Conservation (phyloP, 2,113 vertebrate species). For the Barbus barbus region DNA sequence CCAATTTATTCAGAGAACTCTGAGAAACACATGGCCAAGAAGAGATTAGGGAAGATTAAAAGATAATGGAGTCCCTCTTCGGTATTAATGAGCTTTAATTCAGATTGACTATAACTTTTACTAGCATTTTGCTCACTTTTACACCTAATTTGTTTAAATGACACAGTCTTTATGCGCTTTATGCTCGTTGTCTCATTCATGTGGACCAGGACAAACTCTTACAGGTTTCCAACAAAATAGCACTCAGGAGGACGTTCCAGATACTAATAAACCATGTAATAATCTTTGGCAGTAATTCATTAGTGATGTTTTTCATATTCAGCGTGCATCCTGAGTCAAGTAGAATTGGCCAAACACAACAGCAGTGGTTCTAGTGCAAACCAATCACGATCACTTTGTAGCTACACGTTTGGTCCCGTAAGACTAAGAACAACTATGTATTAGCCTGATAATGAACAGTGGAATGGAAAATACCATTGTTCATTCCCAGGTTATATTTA, state of each 20-base stretch:
- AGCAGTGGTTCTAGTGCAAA: too few relatives aligned
- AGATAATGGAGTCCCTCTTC: slow-evolving; percentile 25
- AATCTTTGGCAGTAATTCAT: too few relatives aligned
- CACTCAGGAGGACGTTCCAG: background rate
- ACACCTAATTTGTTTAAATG: slow-evolving; percentile 3
- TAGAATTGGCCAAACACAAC: too few relatives aligned
- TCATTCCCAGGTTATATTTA: too few relatives aligned
- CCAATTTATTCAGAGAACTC: slow-evolving; percentile 18
- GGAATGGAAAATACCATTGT: too few relatives aligned
- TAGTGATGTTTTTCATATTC: too few relatives aligned
- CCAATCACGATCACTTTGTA: too few relatives aligned
- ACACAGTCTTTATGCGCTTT: background rate
- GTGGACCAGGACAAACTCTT: background rate
- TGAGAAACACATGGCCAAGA: background rate
- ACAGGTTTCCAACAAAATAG: slow-evolving; percentile 16
- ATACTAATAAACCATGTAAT: slow-evolving; percentile 22
- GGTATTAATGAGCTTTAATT: slow-evolving; percentile 22
- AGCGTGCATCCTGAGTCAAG: too few relatives aligned
- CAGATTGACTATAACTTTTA: background rate
- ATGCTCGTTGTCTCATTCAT: background rate
- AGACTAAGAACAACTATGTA: too few relatives aligned
- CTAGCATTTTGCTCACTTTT: slow-evolving; percentile 3
- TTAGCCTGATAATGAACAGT: too few relatives aligned
- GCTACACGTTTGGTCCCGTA: too few relatives aligned
- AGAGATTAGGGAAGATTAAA: slow-evolving; percentile 4